Evolutionary conservation across 2,888 invertebrate genomes (phyloP).

Genomic region (Carabus problematicus): DNA sequence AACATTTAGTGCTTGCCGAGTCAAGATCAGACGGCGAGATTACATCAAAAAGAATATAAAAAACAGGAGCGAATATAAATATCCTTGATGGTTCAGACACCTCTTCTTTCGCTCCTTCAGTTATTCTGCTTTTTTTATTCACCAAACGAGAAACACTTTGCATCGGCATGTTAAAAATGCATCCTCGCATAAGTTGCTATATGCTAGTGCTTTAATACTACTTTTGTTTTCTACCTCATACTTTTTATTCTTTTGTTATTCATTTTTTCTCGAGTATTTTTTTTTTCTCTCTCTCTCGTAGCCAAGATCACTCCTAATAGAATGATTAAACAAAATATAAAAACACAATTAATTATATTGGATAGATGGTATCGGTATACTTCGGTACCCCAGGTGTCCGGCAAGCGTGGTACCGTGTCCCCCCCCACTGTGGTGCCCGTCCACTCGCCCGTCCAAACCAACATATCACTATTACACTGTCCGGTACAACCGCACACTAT

Average conservation of each 20-base stretch:
- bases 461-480: background rate
- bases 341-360: slow-evolving; percentile 61
- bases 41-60: slow-evolving; percentile 24
- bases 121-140: slow-evolving; percentile 15
- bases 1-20: slow-evolving; percentile 12
- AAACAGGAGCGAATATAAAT: slow-evolving; percentile 37
- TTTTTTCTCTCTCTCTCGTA: slow-evolving; percentile 21
- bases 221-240: slow-evolving; percentile 7
- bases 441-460: slow-evolving; percentile 48
- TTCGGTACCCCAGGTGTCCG: slow-evolving; percentile 57
- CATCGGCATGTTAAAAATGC: slow-evolving; percentile 56
- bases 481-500: background rate
- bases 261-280: slow-evolving; percentile 14
- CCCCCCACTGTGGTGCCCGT: slow-evolving; percentile 41
- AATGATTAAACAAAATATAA: slow-evolving; percentile 61
- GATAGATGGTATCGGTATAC: slow-evolving; percentile 57
- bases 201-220: slow-evolving; percentile 22
- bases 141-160: slow-evolving; percentile 51
- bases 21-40: slow-evolving; percentile 13
- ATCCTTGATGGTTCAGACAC: slow-evolving; percentile 42
- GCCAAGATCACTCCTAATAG: slow-evolving; percentile 56
- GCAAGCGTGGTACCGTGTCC: slow-evolving; percentile 49
- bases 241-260: slow-evolving; percentile 20
- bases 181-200: slow-evolving; percentile 49
- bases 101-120: slow-evolving; percentile 26